phyloP scores from a whole-genome alignment of 2,888 invertebrate genomes.

The Hydriomena furcata region DNA sequence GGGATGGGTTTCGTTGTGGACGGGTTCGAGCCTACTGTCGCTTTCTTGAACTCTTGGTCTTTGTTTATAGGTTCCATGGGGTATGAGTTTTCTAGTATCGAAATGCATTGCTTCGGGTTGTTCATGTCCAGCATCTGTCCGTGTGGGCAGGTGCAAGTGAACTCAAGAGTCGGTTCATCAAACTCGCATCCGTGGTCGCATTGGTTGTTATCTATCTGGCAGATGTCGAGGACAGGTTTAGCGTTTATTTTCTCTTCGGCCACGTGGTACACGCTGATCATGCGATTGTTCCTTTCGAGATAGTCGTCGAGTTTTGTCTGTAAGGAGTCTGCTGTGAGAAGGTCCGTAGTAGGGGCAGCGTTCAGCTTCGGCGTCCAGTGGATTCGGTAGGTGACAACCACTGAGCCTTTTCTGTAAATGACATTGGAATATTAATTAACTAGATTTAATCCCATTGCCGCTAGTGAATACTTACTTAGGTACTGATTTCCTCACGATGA shows the following conservation, averaged over 20 bases:
- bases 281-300: slow-evolving; percentile 76
- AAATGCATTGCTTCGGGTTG: slow-evolving; percentile 72
- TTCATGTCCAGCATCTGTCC: slow-evolving; percentile 69
- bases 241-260: slow-evolving; percentile 66
- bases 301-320: slow-evolving; percentile 75
- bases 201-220: slow-evolving; percentile 85
- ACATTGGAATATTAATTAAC: neutral
- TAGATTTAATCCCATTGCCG: neutral
- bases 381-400: slow-evolving; percentile 86
- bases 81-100: slow-evolving; percentile 51
- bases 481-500: no score
- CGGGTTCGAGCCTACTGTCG: slow-evolving; percentile 48
- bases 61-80: slow-evolving; percentile 35
- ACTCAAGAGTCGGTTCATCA: slow-evolving; percentile 84
- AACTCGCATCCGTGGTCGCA: slow-evolving; percentile 88
- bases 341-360: slow-evolving; percentile 70
- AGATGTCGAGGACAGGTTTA: slow-evolving; percentile 84
- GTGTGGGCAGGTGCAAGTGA: slow-evolving; percentile 86
- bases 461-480: no score
- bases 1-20: slow-evolving; percentile 49
- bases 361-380: slow-evolving; percentile 84
- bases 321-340: slow-evolving; percentile 74
- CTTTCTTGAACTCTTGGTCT: slow-evolving; percentile 41
- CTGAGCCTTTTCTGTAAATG: slow-evolving; percentile 85
- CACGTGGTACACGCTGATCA: slow-evolving; percentile 79